phyloP scores from a whole-genome alignment of 2,113 vertebrate genomes.

The Heptranchias perlo region DNA sequence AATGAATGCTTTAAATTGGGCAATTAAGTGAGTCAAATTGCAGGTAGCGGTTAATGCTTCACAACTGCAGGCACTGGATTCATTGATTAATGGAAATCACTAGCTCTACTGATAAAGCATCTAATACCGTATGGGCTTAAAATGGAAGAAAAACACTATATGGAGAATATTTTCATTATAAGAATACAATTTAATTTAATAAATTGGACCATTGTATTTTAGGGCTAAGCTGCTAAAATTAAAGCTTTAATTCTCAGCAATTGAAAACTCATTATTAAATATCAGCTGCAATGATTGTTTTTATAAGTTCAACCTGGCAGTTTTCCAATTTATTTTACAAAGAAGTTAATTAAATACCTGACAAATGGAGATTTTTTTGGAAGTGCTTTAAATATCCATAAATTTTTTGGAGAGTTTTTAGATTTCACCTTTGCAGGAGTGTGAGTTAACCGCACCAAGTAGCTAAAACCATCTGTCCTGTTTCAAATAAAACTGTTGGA shows the following conservation, averaged over 20 bases:
- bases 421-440: neutral
- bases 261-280: neutral
- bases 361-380: neutral
- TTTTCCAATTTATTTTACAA: neutral
- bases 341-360: slow-evolving; percentile 2
- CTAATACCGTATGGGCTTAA: neutral
- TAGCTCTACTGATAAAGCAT: neutral
- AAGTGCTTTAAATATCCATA: neutral
- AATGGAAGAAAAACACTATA: neutral
- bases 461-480: neutral
- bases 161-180: neutral
- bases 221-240: neutral
- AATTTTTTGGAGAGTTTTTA: neutral
- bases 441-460: neutral
- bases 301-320: neutral
- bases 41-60: neutral
- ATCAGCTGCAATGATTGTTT: neutral
- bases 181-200: neutral
- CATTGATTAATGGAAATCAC: neutral
- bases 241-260: neutral
- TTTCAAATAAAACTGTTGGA: no score
- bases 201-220: neutral
- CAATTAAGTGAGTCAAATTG: neutral
- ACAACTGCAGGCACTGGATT: neutral
- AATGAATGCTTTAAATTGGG: neutral